These are phyloP conservation scores for Coreius guichenoti DNA, from an alignment of 2,797 vertebrate species.

Conservation along the genomic window DNA sequence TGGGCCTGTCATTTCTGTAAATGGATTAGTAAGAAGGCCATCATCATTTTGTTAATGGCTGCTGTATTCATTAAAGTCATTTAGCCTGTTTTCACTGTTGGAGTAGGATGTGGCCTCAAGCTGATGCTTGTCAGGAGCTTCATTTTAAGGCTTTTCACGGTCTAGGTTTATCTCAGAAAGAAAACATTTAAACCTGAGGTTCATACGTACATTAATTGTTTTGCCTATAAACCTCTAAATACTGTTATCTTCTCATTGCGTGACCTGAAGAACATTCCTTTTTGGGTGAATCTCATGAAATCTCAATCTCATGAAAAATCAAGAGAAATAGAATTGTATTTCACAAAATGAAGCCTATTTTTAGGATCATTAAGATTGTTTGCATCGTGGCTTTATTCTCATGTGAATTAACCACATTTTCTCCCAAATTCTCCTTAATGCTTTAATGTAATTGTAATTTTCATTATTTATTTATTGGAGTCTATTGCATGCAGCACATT, in stretches of 20 bases:
- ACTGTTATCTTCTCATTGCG: not conserved
- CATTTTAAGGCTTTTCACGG: not conserved
- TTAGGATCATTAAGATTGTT: not conserved
- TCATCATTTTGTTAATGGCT: slow-evolving; percentile 15
- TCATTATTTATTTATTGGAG: too few species aligned
- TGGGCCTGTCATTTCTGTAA: slow-evolving; percentile 19
- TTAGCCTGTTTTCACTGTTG: not conserved
- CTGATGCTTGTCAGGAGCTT: not conserved
- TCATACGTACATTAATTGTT: not conserved
- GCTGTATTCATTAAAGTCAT: not conserved
- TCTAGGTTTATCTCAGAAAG: not conserved
- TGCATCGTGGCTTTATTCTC: not conserved
- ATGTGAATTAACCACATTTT: not conserved
- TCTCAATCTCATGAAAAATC: not conserved
- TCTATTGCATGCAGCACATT: not conserved
- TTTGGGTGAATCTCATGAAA: not conserved
- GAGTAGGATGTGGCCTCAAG: not conserved
- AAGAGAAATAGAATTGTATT: not conserved
- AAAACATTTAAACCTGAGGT: not conserved
- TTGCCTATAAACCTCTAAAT: not conserved
- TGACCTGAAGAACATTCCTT: not conserved
- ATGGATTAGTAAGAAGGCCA: slow-evolving; percentile 12
- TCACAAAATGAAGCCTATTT: not conserved
- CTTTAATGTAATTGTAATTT: too few species aligned
- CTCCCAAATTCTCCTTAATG: too few species aligned